These are phyloP conservation scores for Asbolus verrucosus DNA, from an alignment of 1,140 invertebrate genomes.

Conservation along the genomic window DNA sequence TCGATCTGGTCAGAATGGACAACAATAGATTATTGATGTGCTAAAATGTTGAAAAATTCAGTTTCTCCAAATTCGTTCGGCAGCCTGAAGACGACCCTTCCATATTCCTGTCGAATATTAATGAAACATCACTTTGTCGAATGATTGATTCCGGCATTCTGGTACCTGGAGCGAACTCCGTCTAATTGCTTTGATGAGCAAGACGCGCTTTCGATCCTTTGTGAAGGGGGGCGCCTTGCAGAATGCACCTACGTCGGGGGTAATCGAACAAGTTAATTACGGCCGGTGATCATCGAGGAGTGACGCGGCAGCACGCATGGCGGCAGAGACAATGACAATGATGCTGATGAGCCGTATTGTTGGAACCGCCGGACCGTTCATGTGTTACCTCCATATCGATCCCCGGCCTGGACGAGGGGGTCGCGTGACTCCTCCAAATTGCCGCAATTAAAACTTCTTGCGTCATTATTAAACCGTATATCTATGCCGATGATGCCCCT, in stretches of 20 bases:
- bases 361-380: constrained; percentile 36
- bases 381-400: constrained; percentile 39
- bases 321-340: constrained; percentile 43
- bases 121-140: too few species aligned
- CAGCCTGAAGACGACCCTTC: too few species aligned
- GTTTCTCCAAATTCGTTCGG: too few species aligned
- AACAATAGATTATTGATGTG: too few species aligned
- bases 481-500: too few species aligned
- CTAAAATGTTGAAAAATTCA: too few species aligned
- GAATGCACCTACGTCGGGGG: constrained; percentile 10
- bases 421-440: constrained; percentile 20
- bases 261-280: constrained; percentile 49
- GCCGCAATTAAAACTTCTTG: constrained; percentile 38
- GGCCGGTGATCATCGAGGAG: constrained; percentile 34
- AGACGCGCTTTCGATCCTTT: constrained; percentile 21
- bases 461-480: constrained; percentile 18
- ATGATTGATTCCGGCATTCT: background rate
- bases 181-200: background rate
- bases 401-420: background rate
- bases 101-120: too few species aligned
- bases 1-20: too few species aligned
- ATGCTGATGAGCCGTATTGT: constrained; percentile 46
- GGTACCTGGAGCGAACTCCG: background rate
- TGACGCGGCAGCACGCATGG: too few species aligned
- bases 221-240: constrained; percentile 9